Evolutionary conservation across 2,888 invertebrate species (phyloP), one percentile per base, ranked within the genome.

Genomic region (Drosophila falleni): DNA sequence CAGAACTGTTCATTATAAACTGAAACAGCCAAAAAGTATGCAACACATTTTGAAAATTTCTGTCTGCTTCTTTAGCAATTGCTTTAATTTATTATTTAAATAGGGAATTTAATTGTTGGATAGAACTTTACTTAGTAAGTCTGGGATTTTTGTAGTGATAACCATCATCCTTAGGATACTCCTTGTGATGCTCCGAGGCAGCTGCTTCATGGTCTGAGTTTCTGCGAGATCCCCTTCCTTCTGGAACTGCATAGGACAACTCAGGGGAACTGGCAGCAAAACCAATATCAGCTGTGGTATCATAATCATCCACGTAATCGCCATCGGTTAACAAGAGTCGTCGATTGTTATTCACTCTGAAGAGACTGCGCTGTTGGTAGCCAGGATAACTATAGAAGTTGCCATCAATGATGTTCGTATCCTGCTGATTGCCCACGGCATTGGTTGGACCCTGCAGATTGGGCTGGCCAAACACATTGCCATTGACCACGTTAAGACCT

Each of bases 141-240:
- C 74, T 74, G 35, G 88, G 88, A 54, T 75, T 89, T 54, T 58
- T 62, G 67, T 90, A 90, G 55, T 84, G 80, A 51, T 90, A 89
- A 41, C 90, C 89, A 73, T 89, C 84, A 13, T 78, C 74, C 23
- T 23, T 23, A 5, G 71, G 77, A 8, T 71, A 81, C 10, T 81
- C 74, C 16, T 67, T 62, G 8, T 74, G 70, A 19, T 80, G 69
- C 41, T 71, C 65, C 0, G 70, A 78, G 8, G 74, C 73, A 5
- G 74, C 65, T 1, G 71, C 31, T 8, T 68, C 60, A 4, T 70
- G 53, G 5, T 86, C 83, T 5, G 8, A 1, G 26, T 50, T 26
- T 3, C n/a, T 31, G 11, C 16, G 46, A 65, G 72, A 35, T 68
- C 66, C 26, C 61, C 35, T 78, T 0, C 69, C 49, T 49, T 46